Base-by-base conservation (phyloP, 2,113 vertebrate species). In the Sminthopsis crassicaudata region DNA sequence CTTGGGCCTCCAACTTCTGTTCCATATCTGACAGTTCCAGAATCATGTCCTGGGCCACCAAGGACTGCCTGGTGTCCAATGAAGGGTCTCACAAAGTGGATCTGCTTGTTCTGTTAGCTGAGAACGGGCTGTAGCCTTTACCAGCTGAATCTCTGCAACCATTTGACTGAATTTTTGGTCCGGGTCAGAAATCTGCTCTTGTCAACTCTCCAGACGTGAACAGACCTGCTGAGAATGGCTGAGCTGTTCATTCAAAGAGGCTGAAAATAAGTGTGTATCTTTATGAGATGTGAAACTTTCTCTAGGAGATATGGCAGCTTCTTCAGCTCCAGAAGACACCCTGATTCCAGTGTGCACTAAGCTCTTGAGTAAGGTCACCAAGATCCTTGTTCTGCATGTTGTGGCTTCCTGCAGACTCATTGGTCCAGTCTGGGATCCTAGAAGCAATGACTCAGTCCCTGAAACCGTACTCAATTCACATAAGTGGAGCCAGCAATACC, bases 401-500 rank as follows among this genome's bases (percentile, higher is more conserved):
- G 91, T 99, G 99, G 96, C 98, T 95, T 99, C 99, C 97, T 99
- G 99, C 48, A 99, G 98, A 95, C 98, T 99, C 94, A 98, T 97
- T 0, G 99, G 99, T 84, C 99, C 99, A 95, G 99, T 99, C 97
- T 99, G 99, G 0, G 99, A 99, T 97, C 99, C 99, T 95, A 99
- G 98, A 54, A 99, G 98, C 93, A 99, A 98, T 91, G 95, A 98
- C 98, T 99, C 89, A 99, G 97, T 97, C 99, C 99, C 97, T 99
- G 99, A 46, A 99, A 98, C 53, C 99, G 99, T 4, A 99, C 99
- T 0, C 99, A 98, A 97, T 99, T 99, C 95, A 99, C 92, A 0
- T 99, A 99, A 0, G 99, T 99, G 7, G 99, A 99, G 22, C 99
- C 99, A 97, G 99, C 99, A 96, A 99, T 99, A 0, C 99, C 99